Evolutionary conservation across 1,140 invertebrate genomes (phyloP).

Genomic region (Cotesia vestalis): DNA sequence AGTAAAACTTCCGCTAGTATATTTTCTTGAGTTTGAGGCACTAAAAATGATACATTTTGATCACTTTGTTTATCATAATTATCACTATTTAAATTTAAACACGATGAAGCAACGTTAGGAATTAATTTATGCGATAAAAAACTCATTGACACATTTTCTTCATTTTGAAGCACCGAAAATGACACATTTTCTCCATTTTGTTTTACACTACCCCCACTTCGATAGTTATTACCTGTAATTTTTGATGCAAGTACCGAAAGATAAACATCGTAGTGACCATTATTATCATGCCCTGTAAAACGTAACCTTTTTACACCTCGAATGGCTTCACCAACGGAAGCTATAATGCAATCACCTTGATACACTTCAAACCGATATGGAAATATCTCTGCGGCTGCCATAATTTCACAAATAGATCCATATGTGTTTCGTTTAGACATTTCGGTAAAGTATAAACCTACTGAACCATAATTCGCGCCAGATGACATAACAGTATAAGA

Average conservation of each 20-base stretch:
- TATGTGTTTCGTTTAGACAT: conserved; percentile 26
- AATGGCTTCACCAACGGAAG: conserved; percentile 13
- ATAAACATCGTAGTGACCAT: conserved; percentile 25
- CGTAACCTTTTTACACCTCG: conserved; percentile 23
- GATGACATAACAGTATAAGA: conserved; percentile 16
- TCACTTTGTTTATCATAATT: no score
- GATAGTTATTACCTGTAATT: background rate
- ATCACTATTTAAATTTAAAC: background rate
- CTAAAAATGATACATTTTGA: no score
- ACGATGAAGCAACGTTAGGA: background rate
- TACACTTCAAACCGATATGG: conserved; percentile 23
- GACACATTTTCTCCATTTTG: conserved; percentile 3
- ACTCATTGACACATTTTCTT: conserved; percentile 8
- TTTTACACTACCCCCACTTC: conserved; percentile 10
- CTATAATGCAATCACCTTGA: conserved; percentile 8
- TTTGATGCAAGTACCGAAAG: conserved; percentile 12
- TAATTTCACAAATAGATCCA: conserved; percentile 33
- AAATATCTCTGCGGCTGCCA: conserved; percentile 18
- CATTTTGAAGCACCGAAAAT: background rate
- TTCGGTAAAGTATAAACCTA: conserved; percentile 20
- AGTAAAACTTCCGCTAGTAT: no score
- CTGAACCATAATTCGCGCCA: conserved; percentile 17
- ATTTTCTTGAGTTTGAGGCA: no score
- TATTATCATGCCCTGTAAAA: conserved; percentile 25
- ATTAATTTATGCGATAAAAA: background rate